These are phyloP conservation scores for Phrynocephalus guinanensis DNA, from an alignment of 2,797 vertebrate genomes.

Conservation along the genomic window DNA sequence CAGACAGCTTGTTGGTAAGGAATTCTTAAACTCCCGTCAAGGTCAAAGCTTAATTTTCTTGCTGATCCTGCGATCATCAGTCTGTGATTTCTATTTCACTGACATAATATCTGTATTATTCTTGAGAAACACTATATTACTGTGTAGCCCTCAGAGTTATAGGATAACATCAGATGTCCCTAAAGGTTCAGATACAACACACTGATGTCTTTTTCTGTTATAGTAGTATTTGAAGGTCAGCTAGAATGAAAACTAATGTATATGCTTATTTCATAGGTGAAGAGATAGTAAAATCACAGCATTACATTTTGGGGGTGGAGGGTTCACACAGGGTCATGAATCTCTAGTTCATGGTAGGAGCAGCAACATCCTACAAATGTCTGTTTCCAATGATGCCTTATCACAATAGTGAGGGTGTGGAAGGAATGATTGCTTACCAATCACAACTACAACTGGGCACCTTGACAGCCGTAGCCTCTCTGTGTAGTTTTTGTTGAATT, in stretches of 20 bases:
- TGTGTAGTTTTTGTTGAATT: conserved; percentile 55
- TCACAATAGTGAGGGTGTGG: conserved; percentile 49
- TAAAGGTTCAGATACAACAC: conserved; percentile 60
- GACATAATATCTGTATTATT: conserved; percentile 62
- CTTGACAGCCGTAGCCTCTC: conserved; percentile 35
- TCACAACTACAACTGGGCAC: conserved; percentile 49
- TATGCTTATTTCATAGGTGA: conserved; percentile 53
- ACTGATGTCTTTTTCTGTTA: conserved; percentile 66
- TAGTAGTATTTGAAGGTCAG: conserved; percentile 69
- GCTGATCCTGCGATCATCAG: conserved; percentile 68
- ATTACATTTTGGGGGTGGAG: conserved; percentile 10
- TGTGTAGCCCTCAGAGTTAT: conserved; percentile 42
- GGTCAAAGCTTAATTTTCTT: conserved; percentile 73
- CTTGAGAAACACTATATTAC: conserved; percentile 56
- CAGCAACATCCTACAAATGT: conserved; percentile 45
- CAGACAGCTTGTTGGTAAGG: conserved; percentile 63
- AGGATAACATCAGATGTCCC: conserved; percentile 54
- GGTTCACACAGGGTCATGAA: conserved; percentile 31
- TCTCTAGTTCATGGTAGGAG: conserved; percentile 59
- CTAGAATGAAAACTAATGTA: conserved; percentile 56
- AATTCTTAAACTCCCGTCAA: conserved; percentile 75
- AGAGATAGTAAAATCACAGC: conserved; percentile 44
- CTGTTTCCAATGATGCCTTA: conserved; percentile 56
- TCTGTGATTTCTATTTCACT: conserved; percentile 65
- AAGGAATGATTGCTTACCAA: conserved; percentile 52